These are phyloP conservation scores for Pimpla rufipes DNA, from an alignment of 2,888 invertebrate species.

Conservation along the genomic window DNA sequence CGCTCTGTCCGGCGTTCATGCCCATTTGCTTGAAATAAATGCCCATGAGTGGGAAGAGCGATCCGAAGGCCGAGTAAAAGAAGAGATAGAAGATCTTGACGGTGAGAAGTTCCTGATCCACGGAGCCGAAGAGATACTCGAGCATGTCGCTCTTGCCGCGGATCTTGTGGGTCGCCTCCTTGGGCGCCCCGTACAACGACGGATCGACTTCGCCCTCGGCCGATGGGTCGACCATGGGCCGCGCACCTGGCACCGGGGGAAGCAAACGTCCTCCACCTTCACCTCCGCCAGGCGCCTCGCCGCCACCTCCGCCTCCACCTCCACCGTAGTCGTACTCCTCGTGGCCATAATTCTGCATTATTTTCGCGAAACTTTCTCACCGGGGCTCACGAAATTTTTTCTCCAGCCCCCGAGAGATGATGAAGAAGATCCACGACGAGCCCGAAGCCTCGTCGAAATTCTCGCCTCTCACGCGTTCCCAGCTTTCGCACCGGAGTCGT, in stretches of 20 bases:
- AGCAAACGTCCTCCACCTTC: conserved; percentile 71
- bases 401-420: too few relatives aligned
- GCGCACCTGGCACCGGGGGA: conserved; percentile 82
- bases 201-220: conserved; percentile 95
- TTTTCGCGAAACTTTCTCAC: conserved; percentile 26
- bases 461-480: background rate
- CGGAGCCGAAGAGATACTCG: conserved; percentile 93
- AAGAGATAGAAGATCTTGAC: conserved; percentile 99
- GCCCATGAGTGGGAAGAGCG: conserved; percentile 98
- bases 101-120: conserved; percentile 96
- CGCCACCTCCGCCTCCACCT: background rate
- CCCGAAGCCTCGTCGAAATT: conserved; percentile 42
- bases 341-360: conserved; percentile 82
- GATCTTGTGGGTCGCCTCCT: conserved; percentile 96
- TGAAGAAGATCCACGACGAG: conserved; percentile 18
- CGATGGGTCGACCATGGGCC: conserved; percentile 94
- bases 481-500: too few relatives aligned
- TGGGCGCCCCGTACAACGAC: conserved; percentile 92
- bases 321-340: conserved; percentile 78
- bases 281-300: conserved; percentile 54
- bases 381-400: conserved; percentile 9
- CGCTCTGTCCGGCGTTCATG: conserved; percentile 98
- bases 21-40: conserved; percentile 99
- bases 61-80: conserved; percentile 99
- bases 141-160: conserved; percentile 94